Evolutionary conservation across 1,140 invertebrate species (phyloP).

Genomic region (Polyergus mexicanus): DNA sequence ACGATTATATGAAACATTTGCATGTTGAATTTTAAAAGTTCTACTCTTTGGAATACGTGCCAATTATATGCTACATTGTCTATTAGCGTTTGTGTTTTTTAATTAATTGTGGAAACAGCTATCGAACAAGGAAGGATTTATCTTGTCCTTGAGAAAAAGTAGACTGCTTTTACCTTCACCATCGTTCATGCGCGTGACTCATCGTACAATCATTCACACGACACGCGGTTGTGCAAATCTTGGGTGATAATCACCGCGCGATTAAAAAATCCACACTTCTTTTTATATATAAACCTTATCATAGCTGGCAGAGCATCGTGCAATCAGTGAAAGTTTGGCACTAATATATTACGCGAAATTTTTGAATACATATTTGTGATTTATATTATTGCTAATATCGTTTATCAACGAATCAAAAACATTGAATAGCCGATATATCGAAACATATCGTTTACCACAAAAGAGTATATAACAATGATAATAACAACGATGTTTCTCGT

Average conservation of each 20-base stretch:
- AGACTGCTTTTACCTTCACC: conserved; percentile 36
- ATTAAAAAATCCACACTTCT: conserved; percentile 36
- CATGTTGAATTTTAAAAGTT: background rate
- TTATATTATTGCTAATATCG: background rate
- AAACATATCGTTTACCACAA: background rate
- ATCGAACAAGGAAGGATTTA: conserved; percentile 30
- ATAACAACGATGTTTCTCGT: background rate
- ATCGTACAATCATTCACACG: conserved; percentile 30
- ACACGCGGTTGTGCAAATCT: conserved; percentile 4
- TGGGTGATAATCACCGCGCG: conserved; percentile 18
- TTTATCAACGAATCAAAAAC: conserved; percentile 17
- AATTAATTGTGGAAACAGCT: background rate
- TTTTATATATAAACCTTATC: background rate
- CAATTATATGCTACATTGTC: background rate
- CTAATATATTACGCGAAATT: background rate
- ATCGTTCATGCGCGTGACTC: conserved; percentile 19
- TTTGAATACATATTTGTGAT: background rate
- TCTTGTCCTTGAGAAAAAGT: conserved; percentile 10
- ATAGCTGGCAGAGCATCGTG: background rate
- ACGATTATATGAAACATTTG: background rate
- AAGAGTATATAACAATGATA: background rate
- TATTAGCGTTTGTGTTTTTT: background rate
- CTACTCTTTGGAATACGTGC: background rate
- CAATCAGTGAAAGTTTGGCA: background rate
- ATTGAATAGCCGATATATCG: background rate